Evolutionary conservation across 1,140 invertebrate species (phyloP).

Genomic region (Drosophila nikananu): DNA sequence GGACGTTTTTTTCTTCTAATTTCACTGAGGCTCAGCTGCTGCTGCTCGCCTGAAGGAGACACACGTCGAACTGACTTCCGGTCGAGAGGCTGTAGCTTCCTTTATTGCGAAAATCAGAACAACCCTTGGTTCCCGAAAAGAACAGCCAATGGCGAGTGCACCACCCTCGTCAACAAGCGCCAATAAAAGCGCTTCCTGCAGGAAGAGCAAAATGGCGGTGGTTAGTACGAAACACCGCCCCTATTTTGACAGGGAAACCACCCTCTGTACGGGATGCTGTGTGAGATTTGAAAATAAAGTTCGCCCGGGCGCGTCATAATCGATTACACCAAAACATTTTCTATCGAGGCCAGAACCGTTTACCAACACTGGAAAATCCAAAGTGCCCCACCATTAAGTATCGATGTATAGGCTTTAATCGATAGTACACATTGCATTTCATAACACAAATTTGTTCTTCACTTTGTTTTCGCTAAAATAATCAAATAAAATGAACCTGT

Average conservation of each 20-base stretch:
- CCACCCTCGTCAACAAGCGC: slow-evolving; percentile 9
- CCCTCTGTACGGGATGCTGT: slow-evolving; percentile 27
- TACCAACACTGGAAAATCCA: background rate
- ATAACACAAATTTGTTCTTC: slow-evolving; percentile 43
- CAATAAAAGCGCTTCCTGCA: slow-evolving; percentile 24
- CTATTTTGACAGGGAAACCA: background rate
- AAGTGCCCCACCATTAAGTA: background rate
- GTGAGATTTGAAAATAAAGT: background rate
- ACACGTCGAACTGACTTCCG: slow-evolving; percentile 46
- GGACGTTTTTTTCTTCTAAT: background rate
- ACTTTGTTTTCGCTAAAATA: background rate
- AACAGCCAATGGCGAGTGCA: slow-evolving; percentile 44
- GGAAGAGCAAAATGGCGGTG: slow-evolving; percentile 63
- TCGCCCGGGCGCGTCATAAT: background rate
- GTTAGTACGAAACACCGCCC: slow-evolving; percentile 16
- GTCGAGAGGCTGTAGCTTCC: slow-evolving; percentile 57
- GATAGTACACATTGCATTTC: slow-evolving; percentile 44
- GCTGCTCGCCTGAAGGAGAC: slow-evolving; percentile 45
- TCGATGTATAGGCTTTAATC: background rate
- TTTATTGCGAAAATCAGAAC: slow-evolving; percentile 53
- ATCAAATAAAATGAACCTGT: slow-evolving; percentile 63
- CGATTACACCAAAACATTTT: background rate
- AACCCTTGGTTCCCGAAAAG: background rate
- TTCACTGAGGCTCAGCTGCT: background rate
- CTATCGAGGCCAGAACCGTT: background rate